Evolutionary conservation across 1,140 invertebrate genomes (phyloP).

Genomic region (Platyscapa corneri): DNA sequence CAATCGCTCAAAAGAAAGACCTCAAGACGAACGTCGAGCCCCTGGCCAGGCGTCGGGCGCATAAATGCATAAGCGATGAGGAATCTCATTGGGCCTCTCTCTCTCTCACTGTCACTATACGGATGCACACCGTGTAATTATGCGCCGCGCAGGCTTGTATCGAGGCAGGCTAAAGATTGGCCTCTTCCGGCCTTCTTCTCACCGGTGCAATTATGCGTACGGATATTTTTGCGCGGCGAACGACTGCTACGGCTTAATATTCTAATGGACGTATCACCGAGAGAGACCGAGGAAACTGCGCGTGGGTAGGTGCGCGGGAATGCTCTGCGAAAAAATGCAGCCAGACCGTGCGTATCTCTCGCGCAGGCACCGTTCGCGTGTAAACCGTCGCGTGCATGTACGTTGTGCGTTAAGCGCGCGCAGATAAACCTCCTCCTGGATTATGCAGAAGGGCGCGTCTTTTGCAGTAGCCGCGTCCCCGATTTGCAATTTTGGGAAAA

Average conservation of each 20-base stretch:
- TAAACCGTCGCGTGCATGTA: not conserved
- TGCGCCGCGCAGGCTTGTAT: not conserved
- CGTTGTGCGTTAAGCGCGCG: too few species aligned
- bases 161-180: not conserved
- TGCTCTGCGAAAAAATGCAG: too few species aligned
- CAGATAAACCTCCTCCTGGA: not conserved
- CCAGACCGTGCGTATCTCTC: too few species aligned
- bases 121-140: slow-evolving; percentile 29
- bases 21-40: slow-evolving; percentile 9
- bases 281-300: not conserved
- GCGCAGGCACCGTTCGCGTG: not conserved
- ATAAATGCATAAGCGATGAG: slow-evolving; percentile 40
- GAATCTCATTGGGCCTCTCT: slow-evolving; percentile 4
- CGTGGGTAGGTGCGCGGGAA: not conserved
- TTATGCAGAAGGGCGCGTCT: too few species aligned
- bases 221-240: not conserved
- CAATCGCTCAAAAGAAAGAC: slow-evolving; percentile 40
- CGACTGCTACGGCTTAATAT: not conserved
- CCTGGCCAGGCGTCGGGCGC: not conserved
- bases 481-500: not conserved
- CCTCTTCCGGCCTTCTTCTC: slow-evolving; percentile 35
- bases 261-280: not conserved
- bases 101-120: not conserved
- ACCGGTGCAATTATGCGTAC: slow-evolving; percentile 11
- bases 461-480: too few species aligned